These are phyloP conservation scores for Drosophila cyrtoloma DNA, from an alignment of 2,888 invertebrate species.

Conservation along the genomic window DNA sequence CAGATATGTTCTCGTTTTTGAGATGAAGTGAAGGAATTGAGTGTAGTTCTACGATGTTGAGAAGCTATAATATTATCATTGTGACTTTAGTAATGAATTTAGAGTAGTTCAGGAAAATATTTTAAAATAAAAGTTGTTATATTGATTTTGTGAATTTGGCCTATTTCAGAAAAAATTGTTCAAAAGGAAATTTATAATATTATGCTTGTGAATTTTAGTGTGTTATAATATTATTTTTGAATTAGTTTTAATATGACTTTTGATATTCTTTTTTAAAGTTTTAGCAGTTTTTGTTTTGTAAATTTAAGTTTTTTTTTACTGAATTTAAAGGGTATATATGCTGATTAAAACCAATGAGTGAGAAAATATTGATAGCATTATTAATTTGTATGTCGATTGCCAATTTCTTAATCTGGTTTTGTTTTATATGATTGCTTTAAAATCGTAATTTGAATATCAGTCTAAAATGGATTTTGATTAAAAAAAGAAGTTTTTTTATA, in stretches of 20 bases:
- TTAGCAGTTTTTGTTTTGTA: no score
- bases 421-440: not conserved
- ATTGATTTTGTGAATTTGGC: not conserved
- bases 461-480: not conserved
- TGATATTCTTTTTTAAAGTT: not conserved
- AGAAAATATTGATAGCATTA: not conserved
- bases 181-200: not conserved
- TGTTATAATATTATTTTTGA: not conserved
- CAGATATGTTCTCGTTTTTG: not conserved
- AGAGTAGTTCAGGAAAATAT: not conserved
- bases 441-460: not conserved
- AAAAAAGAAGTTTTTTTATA: not conserved
- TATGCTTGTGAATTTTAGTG: not conserved
- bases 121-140: not conserved
- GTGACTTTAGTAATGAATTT: not conserved
- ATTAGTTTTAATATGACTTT: not conserved
- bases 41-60: not conserved
- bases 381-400: not conserved
- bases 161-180: not conserved
- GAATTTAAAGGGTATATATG: not conserved
- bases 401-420: not conserved
- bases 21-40: not conserved
- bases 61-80: not conserved
- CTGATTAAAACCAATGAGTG: not conserved
- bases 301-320: not conserved